Evolutionary conservation across 2,888 invertebrate genomes (phyloP), one percentile per base, ranked within the genome.

Genomic region (Epsilonema sp.): DNA sequence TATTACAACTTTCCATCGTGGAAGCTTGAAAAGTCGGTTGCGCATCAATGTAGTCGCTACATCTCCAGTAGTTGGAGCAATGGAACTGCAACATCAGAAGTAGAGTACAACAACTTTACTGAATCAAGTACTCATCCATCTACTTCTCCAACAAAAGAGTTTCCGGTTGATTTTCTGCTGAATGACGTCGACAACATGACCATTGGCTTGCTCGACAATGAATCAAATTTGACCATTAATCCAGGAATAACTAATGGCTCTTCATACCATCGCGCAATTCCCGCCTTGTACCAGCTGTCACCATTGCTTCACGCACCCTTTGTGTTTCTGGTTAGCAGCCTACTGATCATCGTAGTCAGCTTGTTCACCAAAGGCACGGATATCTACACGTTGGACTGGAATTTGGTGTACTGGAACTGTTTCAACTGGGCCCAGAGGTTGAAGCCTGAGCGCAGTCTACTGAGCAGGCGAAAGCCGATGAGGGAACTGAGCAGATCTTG

Each of bases 331-430:
- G 21, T 8, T 3, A 45, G 37, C 4, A n/a, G 21, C 16, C 16
- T 45, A 5, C 3, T 45, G n/a, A 19, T 37, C 4, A 5, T 45
- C 20, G 16, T 45, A 4, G 22, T 45, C 37, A 45, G 45, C 21
- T 21, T 45, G 20, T 3, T 38, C 13, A 45, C 45, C 23, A 37
- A 37, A 20, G 22, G 45, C 13, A 20, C 38, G n/a, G 45, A 45
- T 20, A n/a, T 45, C 22, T 45, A 45, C 38, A 24, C 5, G 16
- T 20, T 45, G 4, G 45, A 45, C 38, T 45, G 45, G 45, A 45
- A 45, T 24, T 22, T 45, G 37, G 38, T 45, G 5, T 22, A 22
- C 21, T 45, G 8, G 8, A 45, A 11, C 21, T 45, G 45, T 20
- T 11, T 11, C 23, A 19, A 38, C 20, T 21, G 37, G 16, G 25